Evolutionary conservation across 2,113 vertebrate species (phyloP).

Genomic region (Gasterosteus nipponicus): DNA sequence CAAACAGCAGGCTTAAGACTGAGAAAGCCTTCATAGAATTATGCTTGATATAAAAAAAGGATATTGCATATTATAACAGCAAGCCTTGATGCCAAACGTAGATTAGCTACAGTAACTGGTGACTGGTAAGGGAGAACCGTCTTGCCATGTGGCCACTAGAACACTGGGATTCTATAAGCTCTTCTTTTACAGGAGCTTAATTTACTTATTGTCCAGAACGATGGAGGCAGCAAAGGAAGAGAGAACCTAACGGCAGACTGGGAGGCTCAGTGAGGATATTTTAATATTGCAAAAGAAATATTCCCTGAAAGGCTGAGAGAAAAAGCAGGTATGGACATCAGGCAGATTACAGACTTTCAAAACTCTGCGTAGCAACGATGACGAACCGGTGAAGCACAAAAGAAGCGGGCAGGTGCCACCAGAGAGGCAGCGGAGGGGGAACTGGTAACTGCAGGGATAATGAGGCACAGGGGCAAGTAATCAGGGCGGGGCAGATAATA

Average conservation of each 20-base stretch:
- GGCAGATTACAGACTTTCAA: not conserved
- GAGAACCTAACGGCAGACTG: not conserved
- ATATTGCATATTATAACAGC: not conserved
- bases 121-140: no score
- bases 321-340: not conserved
- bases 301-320: not conserved
- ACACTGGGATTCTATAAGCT: not conserved
- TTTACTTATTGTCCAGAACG: not conserved
- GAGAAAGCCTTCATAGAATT: not conserved
- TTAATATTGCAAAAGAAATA: not conserved
- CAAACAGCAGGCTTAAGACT: not conserved
- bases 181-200: not conserved
- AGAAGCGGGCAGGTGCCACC: not conserved
- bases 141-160: no score
- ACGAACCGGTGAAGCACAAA: not conserved
- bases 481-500: not conserved
- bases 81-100: no score
- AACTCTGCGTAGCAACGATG: not conserved
- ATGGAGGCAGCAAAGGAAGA: not conserved
- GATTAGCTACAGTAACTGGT: no score
- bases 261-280: not conserved
- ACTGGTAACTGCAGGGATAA: not conserved
- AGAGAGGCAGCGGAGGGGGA: not conserved
- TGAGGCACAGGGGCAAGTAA: not conserved
- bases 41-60: not conserved